Base-by-base conservation (phyloP, 2,888 invertebrate species). In the Chamaedrilus cognettii region DNA sequence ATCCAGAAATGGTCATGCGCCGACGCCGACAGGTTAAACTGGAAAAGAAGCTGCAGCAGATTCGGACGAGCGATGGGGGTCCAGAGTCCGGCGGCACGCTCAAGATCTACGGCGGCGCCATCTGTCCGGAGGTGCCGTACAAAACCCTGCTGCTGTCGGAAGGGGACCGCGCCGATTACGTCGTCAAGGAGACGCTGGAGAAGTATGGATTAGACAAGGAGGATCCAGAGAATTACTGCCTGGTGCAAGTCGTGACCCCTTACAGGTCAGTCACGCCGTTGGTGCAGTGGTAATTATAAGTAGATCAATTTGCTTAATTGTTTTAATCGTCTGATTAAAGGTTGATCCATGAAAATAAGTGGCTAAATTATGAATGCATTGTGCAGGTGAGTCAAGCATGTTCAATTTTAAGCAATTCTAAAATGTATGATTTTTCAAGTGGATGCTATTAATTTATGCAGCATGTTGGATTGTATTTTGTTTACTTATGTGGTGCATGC, bases 1-100 rank as follows among this genome's bases (percentile, higher is more conserved):
- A 99, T 87, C 99, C 99, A 2, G 99, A 99, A 87, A 96, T 97
- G 70, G 99, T 99, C 77, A 99, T 99, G 99, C 88, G 96, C 72
- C 89, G 97, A 60, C 87, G 97, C 65, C 87, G 99, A 30, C 97
- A 98, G 80, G 96, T 96, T 85, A 97, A 97, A 83, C 87, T 98
- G 65, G 98, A 99, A 84, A 90, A 93, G 80, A 96, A 96, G 85
- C 86, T 99, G 78, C 94, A 97, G 82, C 94, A 96, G 85, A 96
- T 96, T 86, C 58, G 94, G 83, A 96, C 68, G 31, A 60, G 94
- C 83, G 96, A 96, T 80, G 96, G 96, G 57, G 95, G 95, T 0
- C 94, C 95, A 5, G 96, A 96, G 82, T 94, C 95, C 55, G 76
- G 86, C 35, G 87, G 87, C 30, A 86, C 85, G 58, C 74, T 86